Conservation (phyloP, 1,140 invertebrate genomes). For the Cydia amplana region DNA sequence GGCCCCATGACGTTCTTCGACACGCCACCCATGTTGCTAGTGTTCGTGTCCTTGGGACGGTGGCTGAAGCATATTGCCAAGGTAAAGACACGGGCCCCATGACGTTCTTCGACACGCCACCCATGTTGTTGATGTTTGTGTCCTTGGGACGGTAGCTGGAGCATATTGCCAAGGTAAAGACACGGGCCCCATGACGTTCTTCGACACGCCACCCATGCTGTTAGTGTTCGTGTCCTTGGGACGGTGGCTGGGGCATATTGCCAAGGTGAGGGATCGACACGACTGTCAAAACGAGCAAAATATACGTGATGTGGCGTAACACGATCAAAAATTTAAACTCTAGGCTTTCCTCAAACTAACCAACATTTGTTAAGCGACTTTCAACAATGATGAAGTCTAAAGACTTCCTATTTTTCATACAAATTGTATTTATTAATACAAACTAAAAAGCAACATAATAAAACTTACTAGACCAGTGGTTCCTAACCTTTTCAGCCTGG, state of each 20-base stretch:
- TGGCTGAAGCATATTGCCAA: constrained; percentile 99
- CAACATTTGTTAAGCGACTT: too few species aligned
- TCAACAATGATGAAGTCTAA: too few species aligned
- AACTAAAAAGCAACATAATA: too few species aligned
- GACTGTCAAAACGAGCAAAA: too few species aligned
- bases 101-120: constrained; percentile 99
- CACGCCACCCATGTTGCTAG: constrained; percentile 98
- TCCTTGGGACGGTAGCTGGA: constrained; percentile 99
- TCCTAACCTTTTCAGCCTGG: too few species aligned
- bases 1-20: constrained; percentile 99
- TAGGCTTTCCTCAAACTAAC: too few species aligned
- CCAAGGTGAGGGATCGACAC: constrained; percentile 84
- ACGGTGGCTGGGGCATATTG: constrained; percentile 98
- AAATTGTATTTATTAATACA: too few species aligned
- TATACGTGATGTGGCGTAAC: constrained; percentile 16
- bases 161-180: constrained; percentile 96
- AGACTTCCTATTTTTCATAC: too few species aligned
- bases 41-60: constrained; percentile 99
- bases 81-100: constrained; percentile 91
- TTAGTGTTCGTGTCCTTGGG: constrained; percentile 99
- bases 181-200: constrained; percentile 96
- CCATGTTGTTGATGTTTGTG: constrained; percentile 99
- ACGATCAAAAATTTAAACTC: too few species aligned
- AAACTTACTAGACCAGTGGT: too few species aligned
- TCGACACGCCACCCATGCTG: constrained; percentile 99